phyloP scores from a whole-genome alignment of 2,888 invertebrate genomes.

The Drosophila borborema region DNA sequence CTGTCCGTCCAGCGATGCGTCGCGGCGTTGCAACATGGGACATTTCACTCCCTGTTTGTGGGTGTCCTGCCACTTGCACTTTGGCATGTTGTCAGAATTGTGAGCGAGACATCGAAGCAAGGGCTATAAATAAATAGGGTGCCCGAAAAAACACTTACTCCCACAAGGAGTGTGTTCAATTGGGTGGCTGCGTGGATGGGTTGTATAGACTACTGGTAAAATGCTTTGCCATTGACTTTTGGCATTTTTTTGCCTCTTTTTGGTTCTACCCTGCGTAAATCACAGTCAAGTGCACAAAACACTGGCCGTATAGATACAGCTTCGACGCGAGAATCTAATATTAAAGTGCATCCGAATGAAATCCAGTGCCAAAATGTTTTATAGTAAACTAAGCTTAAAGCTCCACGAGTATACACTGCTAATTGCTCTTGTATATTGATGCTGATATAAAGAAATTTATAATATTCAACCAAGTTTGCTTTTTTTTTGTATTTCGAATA shows the following conservation, averaged over 20 bases:
- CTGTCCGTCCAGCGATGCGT: constrained; percentile 16
- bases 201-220: constrained; percentile 18
- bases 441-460: background rate
- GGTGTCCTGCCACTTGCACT: constrained; percentile 56
- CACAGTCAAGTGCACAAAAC: constrained; percentile 73
- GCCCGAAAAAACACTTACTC: constrained; percentile 41
- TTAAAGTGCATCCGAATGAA: constrained; percentile 50
- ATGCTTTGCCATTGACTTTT: constrained; percentile 51
- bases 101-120: constrained; percentile 65
- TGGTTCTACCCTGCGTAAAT: constrained; percentile 60
- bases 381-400: background rate
- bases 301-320: constrained; percentile 43
- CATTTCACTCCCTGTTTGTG: constrained; percentile 30
- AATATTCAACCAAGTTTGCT: background rate
- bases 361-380: background rate
- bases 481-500: background rate
- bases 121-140: constrained; percentile 64
- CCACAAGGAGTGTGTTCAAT: constrained; percentile 12
- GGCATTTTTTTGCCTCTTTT: constrained; percentile 41
- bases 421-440: background rate
- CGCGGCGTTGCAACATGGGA: constrained; percentile 5
- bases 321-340: constrained; percentile 56
- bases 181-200: constrained; percentile 1
- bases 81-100: constrained; percentile 76
- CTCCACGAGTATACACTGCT: background rate